Percentiles rank a stretch among this genome's conserved stretches.
Conservation (phyloP, 1,140 invertebrate species). For the Zaprionus africanus region DNA sequence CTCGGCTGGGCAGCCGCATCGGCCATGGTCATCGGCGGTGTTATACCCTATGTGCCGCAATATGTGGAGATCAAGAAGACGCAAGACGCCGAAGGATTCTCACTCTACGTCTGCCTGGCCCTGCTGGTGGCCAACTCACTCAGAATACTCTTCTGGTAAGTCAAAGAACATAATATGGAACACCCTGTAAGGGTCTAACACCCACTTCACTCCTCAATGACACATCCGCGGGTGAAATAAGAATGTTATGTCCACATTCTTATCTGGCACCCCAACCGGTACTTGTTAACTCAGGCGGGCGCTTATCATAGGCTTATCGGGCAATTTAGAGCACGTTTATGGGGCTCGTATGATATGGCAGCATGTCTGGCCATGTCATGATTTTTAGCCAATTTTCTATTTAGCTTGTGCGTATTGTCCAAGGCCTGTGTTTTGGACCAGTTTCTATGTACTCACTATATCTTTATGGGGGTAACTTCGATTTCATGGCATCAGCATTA, state of each 20-base stretch:
- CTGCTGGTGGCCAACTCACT: constrained; percentile 98
- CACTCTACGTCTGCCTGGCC: constrained; percentile 97
- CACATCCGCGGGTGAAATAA: not conserved
- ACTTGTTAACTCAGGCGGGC: constrained; percentile 20
- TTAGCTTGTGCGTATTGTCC: constrained; percentile 23
- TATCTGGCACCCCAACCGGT: constrained; percentile 21
- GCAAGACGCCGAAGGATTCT: constrained; percentile 97
- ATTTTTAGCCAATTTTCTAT: constrained; percentile 54
- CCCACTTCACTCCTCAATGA: not conserved
- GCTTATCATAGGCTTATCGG: constrained; percentile 46
- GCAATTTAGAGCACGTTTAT: constrained; percentile 23
- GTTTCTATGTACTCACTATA: constrained; percentile 10
- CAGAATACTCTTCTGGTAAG: constrained; percentile 98
- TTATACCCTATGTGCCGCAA: constrained; percentile 94
- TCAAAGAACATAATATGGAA: constrained; percentile 36
- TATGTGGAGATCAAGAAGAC: constrained; percentile 96
- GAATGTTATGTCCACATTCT: constrained; percentile 18
- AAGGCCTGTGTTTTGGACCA: constrained; percentile 24
- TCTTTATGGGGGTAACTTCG: constrained; percentile 26
- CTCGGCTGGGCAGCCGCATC: constrained; percentile 89
- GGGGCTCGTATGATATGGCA: constrained; percentile 36
- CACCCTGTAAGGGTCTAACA: not conserved
- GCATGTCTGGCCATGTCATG: constrained; percentile 59
- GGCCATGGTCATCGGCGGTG: constrained; percentile 96
- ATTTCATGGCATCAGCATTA: constrained; percentile 31